These are phyloP conservation scores for Pseudocheirus occidentalis DNA, from an alignment of 2,797 vertebrate genomes.

Conservation along the genomic window DNA sequence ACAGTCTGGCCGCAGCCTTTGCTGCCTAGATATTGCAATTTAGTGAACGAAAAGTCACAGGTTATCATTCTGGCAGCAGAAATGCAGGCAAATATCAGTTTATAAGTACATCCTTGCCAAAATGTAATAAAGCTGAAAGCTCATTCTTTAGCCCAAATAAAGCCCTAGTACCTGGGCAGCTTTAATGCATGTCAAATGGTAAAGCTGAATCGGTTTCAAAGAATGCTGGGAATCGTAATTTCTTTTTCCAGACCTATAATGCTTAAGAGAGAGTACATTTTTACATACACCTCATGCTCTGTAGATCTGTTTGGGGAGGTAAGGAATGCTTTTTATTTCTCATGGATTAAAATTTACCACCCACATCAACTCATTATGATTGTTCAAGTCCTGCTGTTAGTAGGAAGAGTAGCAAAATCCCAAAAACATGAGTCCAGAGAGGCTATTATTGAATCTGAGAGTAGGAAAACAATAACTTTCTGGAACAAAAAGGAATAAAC, in stretches of 20 bases:
- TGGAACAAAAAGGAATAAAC: background rate
- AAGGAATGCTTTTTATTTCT: slow-evolving; percentile 21
- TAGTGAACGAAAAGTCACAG: slow-evolving; percentile 52
- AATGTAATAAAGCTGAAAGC: slow-evolving; percentile 9
- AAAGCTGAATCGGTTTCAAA: background rate
- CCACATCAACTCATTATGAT: background rate
- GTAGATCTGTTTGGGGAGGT: background rate
- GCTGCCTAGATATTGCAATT: slow-evolving; percentile 61
- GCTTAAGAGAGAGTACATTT: slow-evolving; percentile 20
- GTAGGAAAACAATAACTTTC: background rate
- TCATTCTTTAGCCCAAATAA: slow-evolving; percentile 40
- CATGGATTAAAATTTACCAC: slow-evolving; percentile 38
- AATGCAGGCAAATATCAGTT: slow-evolving; percentile 43
- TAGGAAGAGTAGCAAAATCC: background rate
- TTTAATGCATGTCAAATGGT: slow-evolving; percentile 41
- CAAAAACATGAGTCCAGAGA: background rate
- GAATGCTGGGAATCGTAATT: slow-evolving; percentile 44
- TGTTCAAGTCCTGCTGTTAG: slow-evolving; percentile 3
- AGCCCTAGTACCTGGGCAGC: slow-evolving; percentile 23
- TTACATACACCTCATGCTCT: background rate
- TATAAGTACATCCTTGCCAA: background rate
- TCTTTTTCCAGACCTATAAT: slow-evolving; percentile 10
- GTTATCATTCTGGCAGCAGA: slow-evolving; percentile 37
- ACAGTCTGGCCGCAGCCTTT: slow-evolving; percentile 62
- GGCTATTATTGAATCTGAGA: background rate